These are phyloP conservation scores for Melinaea menophilus DNA, from an alignment of 2,888 invertebrate species.

Conservation along the genomic window DNA sequence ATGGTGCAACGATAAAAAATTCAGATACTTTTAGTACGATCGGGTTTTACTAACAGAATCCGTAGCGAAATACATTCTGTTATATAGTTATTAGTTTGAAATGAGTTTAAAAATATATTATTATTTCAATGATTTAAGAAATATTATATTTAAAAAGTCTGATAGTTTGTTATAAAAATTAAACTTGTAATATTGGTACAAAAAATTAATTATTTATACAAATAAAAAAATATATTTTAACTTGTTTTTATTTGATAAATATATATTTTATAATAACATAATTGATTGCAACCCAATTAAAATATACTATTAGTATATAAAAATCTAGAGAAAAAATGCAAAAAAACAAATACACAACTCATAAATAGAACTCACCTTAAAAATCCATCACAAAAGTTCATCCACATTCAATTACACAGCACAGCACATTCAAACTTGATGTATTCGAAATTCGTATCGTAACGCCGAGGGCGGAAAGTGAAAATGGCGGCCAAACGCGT, in stretches of 20 bases:
- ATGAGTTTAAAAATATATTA: too few relatives aligned
- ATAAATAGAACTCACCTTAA: slow-evolving; percentile 39
- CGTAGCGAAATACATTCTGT: too few relatives aligned
- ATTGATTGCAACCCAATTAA: background rate
- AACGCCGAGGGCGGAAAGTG: slow-evolving; percentile 45
- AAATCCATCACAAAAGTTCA: slow-evolving; percentile 49
- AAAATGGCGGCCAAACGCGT: slow-evolving; percentile 49
- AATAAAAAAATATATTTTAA: too few relatives aligned
- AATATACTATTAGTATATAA: background rate
- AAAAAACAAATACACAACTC: slow-evolving; percentile 7
- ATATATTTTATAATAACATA: slow-evolving; percentile 2
- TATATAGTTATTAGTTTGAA: too few relatives aligned
- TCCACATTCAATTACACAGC: slow-evolving; percentile 50
- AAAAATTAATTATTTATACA: too few relatives aligned
- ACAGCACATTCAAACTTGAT: slow-evolving; percentile 40
- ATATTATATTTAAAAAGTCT: too few relatives aligned
- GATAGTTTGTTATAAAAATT: too few relatives aligned
- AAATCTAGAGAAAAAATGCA: background rate
- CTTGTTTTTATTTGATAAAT: background rate
- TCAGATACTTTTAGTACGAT: slow-evolving; percentile 3
- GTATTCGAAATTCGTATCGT: slow-evolving; percentile 36
- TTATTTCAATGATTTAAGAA: too few relatives aligned
- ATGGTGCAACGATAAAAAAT: slow-evolving; percentile 16
- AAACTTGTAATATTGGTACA: too few relatives aligned
- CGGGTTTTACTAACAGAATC: too few relatives aligned